Evolutionary conservation across 2,888 invertebrate genomes (phyloP), one percentile per base, ranked within the genome.

Genomic region (Caradrina kadenii): DNA sequence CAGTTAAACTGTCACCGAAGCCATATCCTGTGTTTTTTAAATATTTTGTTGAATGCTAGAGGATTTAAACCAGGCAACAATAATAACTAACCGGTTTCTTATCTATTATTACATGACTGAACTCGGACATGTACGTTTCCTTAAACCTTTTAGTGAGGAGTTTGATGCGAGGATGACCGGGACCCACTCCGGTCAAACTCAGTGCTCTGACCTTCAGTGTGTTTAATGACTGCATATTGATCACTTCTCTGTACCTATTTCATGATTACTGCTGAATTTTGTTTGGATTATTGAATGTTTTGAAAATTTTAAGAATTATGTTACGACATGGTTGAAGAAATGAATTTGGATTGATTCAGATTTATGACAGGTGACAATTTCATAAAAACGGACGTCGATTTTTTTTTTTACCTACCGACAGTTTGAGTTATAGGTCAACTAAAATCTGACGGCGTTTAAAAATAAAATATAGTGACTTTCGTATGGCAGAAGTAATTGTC

Each of bases 71-170:
- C 17, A 45, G 17, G 45, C 45, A 45, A 5, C 15, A 15, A 45
- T 45, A 45, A 17, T 45, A 17, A 45, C 45, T 45, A 15, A 93
- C 94, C 75, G 92, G 91, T 84, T 73, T 91, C 64, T 86, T 88
- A 4, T 89, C 87, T 0, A 80, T 78, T 15, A 87, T 77, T 6
- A 22, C 68, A 21, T 81, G 61, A 63, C 86, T 87, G 2, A 77
- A 69, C 60, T 91, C 87, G 69, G 92, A 92, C 3, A 50, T 19
- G 86, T 90, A 91, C 7, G 83, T 84, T 63, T 76, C 88, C 60
- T 88, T 76, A 63, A 83, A 87, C 52, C 88, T 81, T 69, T 84
- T 87, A 17, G 73, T 31, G 0, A 75, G 50, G 1, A 22, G 8
- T 17, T 79, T 80, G 8, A n/a, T 59, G 15, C 22, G 54, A 15